These are phyloP conservation scores for Axis porcinus DNA, from an alignment of 2,113 vertebrate genomes.

Conservation along the genomic window DNA sequence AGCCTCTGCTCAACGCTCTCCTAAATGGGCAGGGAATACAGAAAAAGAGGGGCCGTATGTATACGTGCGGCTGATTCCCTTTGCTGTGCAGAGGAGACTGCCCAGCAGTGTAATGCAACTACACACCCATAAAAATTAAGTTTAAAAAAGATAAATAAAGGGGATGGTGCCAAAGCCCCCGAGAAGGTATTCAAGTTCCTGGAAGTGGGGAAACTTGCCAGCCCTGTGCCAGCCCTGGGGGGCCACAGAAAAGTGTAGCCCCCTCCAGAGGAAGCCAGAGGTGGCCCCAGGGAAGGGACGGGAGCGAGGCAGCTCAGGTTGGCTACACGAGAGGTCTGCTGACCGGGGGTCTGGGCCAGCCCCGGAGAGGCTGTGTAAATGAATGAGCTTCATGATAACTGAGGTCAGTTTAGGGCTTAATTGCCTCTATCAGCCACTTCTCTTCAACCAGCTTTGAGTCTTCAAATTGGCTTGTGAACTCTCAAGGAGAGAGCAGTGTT, in stretches of 20 bases:
- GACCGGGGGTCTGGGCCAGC: rapidly evolving
- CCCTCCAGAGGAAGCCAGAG: background rate
- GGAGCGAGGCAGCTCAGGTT: rapidly evolving
- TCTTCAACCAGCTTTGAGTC: background rate
- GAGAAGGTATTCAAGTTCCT: rapidly evolving
- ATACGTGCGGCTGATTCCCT: background rate
- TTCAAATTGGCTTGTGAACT: background rate
- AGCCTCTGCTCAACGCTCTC: background rate
- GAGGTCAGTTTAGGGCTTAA: background rate
- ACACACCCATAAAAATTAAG: background rate
- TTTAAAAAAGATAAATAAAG: background rate
- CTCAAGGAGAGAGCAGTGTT: background rate
- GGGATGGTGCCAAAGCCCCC: rapidly evolving
- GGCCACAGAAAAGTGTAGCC: background rate
- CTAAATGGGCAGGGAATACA: background rate
- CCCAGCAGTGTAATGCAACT: background rate
- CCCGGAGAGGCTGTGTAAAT: rapidly evolving
- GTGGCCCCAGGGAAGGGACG: rapidly evolving
- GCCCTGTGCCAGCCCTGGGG: background rate
- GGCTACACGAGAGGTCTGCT: rapidly evolving
- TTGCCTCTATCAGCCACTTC: background rate
- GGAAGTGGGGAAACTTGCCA: background rate
- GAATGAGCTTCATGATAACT: rapidly evolving
- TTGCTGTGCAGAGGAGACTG: background rate
- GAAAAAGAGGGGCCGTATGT: background rate